These are phyloP conservation scores for Parauchenoglanis punctatus DNA, from an alignment of 2,797 vertebrate genomes.

Conservation along the genomic window DNA sequence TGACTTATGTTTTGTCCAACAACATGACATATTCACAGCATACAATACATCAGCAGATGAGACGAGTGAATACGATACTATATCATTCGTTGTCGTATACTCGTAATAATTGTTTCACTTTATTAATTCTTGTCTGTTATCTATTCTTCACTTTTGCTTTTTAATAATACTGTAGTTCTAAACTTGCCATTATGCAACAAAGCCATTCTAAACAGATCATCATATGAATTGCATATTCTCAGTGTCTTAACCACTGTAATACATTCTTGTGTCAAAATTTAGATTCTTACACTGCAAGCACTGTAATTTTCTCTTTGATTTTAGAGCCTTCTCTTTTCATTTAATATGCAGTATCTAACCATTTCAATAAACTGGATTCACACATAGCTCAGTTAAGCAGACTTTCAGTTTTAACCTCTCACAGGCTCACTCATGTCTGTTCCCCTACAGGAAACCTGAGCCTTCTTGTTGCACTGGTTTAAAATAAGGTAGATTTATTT, in stretches of 20 bases:
- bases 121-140: background rate
- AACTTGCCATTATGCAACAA: background rate
- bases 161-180: background rate
- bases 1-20: background rate
- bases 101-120: background rate
- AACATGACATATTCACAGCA: background rate
- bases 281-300: background rate
- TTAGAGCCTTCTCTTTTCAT: conserved; percentile 5
- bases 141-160: background rate
- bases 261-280: background rate
- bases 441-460: conserved; percentile 69
- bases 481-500: conserved; percentile 81
- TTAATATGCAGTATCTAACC: background rate
- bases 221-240: background rate
- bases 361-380: conserved; percentile 7
- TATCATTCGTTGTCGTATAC: background rate
- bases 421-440: conserved; percentile 51
- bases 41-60: background rate
- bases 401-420: conserved; percentile 21
- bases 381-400: conserved; percentile 13
- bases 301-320: background rate
- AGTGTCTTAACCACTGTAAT: background rate
- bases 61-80: background rate
- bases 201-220: background rate
- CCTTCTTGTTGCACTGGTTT: conserved; percentile 68